Evolutionary conservation across 2,888 invertebrate genomes (phyloP), one percentile per base, ranked within the genome.

Genomic region (Encarsia formosa): DNA sequence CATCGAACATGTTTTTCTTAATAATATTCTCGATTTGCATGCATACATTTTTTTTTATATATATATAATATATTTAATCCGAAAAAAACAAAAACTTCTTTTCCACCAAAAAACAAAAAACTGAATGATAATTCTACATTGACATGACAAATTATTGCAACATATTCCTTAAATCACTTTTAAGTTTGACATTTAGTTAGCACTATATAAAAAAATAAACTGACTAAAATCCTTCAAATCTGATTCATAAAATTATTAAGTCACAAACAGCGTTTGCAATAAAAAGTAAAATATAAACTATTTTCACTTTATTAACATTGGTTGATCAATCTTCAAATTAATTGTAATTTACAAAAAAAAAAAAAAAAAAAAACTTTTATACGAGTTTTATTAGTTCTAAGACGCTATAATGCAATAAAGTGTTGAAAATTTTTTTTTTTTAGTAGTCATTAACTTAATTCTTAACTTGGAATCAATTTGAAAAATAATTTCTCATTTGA

Each of bases 261-360:
- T 62, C 42, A 50, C 59, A 56, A 59, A 63, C 54, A 52, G 56
- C 56, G 54, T 61, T 57, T 52, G 48, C 65, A 70, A 70, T 70
- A 70, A 70, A 70, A 69, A 71, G 68, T 59, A 65, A 57, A 59
- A 61, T 67, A 67, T 64, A 66, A n/a, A 64, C 63, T 64, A 65
- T 61, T 61, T 64, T 60, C 56, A 59, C 57, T 60, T 59, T 59
- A 62, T 63, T 62, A 61, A 60, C 59, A 58, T 65, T 62, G 63
- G 62, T 63, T 65, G 61, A 59, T 62, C 52, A 56, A 23, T 49
- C 35, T 41, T 19, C 37, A 13, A 43, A 43, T n/a, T 18, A 37
- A 37, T n/a, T 8, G 20, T 22, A 15, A 39, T 39, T 23, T 13
- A 19, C 19, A 35, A 63, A 59, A 9, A 15, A 29, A 40, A 42